A percentile compares a stretch with the other conserved stretches of the same genome.
phyloP scores from a whole-genome alignment of 64 coral and sea anemone genomes.

The Platygyra sinensis region DNA sequence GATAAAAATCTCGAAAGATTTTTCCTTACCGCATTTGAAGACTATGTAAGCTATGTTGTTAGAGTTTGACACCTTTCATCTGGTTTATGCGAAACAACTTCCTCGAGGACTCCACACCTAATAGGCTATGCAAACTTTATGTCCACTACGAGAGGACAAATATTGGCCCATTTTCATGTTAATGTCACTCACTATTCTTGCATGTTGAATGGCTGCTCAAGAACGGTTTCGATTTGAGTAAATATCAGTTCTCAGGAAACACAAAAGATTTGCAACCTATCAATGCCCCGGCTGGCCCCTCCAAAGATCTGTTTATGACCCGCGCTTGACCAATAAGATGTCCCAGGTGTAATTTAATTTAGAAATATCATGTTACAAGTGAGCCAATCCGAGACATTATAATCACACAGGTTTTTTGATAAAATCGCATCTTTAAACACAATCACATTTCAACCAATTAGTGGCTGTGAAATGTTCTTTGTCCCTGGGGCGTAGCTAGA shows the following conservation, averaged over 20 bases:
- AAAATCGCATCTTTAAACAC: constrained; percentile 89
- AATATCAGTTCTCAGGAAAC: constrained; percentile 19
- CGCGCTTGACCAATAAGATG: constrained; percentile 62
- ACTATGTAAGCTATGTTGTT: constrained; percentile 39
- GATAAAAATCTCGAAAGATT: constrained; percentile 14
- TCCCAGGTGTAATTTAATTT: constrained; percentile 61
- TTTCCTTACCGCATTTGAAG: constrained; percentile 24
- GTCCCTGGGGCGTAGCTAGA: constrained; percentile 82
- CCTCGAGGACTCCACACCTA: background rate
- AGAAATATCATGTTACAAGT: constrained; percentile 74
- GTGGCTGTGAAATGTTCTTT: constrained; percentile 80
- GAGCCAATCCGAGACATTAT: constrained; percentile 70
- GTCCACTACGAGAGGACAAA: constrained; percentile 19
- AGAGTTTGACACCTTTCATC: constrained; percentile 38
- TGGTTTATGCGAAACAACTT: constrained; percentile 41
- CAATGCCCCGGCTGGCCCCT: constrained; percentile 5
- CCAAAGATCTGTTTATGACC: constrained; percentile 56
- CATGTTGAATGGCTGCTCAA: constrained; percentile 16
- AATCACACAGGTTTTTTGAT: constrained; percentile 81
- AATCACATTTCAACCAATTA: constrained; percentile 92
- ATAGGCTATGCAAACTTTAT: constrained; percentile 35
- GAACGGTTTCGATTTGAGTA: background rate
- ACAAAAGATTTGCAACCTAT: constrained; percentile 31
- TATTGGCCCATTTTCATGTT: constrained; percentile 35
- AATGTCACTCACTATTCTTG: constrained; percentile 29